Conservation (phyloP, 2,888 invertebrate genomes). For the Diarsia mendica region DNA sequence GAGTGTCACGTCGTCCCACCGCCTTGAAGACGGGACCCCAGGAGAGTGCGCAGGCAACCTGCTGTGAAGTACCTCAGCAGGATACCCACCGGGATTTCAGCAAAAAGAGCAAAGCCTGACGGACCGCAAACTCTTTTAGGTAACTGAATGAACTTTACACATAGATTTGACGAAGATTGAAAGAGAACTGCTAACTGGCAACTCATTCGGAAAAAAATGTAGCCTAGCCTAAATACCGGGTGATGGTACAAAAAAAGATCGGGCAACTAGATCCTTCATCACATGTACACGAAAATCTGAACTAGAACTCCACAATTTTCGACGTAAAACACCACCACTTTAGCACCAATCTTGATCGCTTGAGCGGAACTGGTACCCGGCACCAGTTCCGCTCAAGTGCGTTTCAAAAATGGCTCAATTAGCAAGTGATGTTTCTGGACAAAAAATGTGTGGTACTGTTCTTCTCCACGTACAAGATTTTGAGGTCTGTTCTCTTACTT, state of each 20-base stretch:
- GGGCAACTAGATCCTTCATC: constrained; percentile 31
- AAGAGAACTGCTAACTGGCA: constrained; percentile 47
- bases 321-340: not conserved
- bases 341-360: not conserved
- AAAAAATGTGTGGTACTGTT: not conserved
- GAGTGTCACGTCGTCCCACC: constrained; percentile 50
- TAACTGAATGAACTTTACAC: constrained; percentile 16
- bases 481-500: constrained; percentile 45
- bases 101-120: constrained; percentile 9
- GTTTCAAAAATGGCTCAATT: not conserved
- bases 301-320: not conserved
- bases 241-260: constrained; percentile 40
- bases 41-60: constrained; percentile 25
- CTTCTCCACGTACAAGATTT: constrained; percentile 2
- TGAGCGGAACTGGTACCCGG: too few species aligned
- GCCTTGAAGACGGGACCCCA: constrained; percentile 35
- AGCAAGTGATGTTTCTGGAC: not conserved
- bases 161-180: constrained; percentile 41
- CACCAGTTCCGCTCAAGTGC: too few species aligned
- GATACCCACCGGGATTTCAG: constrained; percentile 15
- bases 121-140: constrained; percentile 3
- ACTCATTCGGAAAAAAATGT: constrained; percentile 24
- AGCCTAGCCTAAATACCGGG: constrained; percentile 25
- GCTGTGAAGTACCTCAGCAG: constrained; percentile 26
- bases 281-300: not conserved